phyloP scores from a whole-genome alignment of 1,140 invertebrate species.

The Antheraea pernyi region DNA sequence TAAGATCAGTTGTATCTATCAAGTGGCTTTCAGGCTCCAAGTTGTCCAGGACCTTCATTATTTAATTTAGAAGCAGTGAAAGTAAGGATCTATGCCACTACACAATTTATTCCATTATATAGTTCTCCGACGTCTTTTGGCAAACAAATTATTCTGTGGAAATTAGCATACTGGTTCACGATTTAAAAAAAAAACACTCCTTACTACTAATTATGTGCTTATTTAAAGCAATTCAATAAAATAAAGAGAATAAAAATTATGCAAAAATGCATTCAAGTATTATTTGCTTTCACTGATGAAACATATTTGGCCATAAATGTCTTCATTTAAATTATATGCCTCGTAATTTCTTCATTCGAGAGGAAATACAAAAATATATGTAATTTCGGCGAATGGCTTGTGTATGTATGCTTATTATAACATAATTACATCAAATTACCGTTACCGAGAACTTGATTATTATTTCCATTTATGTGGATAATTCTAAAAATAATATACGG shows the following conservation, averaged over 20 bases:
- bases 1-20: no score
- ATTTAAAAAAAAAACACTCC: no score
- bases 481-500: not conserved
- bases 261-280: not conserved
- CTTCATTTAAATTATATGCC: not conserved
- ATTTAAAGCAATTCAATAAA: no score
- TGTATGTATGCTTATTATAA: not conserved
- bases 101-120: no score
- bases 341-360: not conserved
- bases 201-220: no score
- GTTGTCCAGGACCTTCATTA: no score
- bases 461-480: not conserved
- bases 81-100: no score
- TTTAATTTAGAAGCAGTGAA: no score
- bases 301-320: not conserved
- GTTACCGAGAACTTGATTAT: not conserved
- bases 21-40: no score
- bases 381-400: not conserved
- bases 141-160: no score
- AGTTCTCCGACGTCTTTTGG: no score
- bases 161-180: no score
- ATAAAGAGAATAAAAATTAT: not conserved
- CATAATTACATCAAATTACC: conserved; percentile 1
- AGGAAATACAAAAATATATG: not conserved
- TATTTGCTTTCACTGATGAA: not conserved